Conservation (phyloP, 2,797 vertebrate genomes). For the Amblyraja radiata region DNA sequence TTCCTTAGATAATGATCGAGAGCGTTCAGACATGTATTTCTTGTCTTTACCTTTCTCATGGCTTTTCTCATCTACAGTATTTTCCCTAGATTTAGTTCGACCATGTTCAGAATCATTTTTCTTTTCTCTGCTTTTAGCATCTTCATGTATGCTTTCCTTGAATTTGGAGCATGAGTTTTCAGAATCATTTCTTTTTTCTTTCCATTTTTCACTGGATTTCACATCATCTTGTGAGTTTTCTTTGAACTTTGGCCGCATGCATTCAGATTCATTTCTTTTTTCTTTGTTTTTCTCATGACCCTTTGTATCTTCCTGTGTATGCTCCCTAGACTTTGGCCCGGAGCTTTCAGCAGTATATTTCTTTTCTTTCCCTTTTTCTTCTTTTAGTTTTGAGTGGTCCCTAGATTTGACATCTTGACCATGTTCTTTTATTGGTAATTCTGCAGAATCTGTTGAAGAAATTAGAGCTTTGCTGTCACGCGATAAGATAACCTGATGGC, state of each 20-base stretch:
- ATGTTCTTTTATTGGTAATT: background rate
- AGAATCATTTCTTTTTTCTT: constrained; percentile 20
- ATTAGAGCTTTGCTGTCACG: constrained; percentile 55
- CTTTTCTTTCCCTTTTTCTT: constrained; percentile 34
- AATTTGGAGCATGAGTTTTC: background rate
- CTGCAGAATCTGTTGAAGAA: constrained; percentile 6
- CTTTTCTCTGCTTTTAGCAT: constrained; percentile 14
- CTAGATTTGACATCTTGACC: background rate
- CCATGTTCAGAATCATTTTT: background rate
- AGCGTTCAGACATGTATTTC: background rate
- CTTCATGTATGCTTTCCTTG: background rate
- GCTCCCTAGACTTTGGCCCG: background rate
- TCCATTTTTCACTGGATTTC: background rate
- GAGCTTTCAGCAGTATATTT: background rate
- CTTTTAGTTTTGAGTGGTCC: constrained; percentile 6
- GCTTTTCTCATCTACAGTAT: background rate
- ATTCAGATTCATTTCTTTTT: constrained; percentile 29
- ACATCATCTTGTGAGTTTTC: background rate
- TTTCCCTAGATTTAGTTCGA: constrained; percentile 23
- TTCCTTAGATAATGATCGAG: constrained; percentile 21
- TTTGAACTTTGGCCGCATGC: background rate
- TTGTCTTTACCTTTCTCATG: constrained; percentile 19
- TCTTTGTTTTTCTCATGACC: constrained; percentile 28
- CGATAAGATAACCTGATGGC: constrained; percentile 38
- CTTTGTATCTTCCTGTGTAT: constrained; percentile 3